Evolutionary conservation across 2,797 vertebrate genomes (phyloP), one percentile per base, ranked within the genome.

Genomic region (Phrynocephalus forsythii): DNA sequence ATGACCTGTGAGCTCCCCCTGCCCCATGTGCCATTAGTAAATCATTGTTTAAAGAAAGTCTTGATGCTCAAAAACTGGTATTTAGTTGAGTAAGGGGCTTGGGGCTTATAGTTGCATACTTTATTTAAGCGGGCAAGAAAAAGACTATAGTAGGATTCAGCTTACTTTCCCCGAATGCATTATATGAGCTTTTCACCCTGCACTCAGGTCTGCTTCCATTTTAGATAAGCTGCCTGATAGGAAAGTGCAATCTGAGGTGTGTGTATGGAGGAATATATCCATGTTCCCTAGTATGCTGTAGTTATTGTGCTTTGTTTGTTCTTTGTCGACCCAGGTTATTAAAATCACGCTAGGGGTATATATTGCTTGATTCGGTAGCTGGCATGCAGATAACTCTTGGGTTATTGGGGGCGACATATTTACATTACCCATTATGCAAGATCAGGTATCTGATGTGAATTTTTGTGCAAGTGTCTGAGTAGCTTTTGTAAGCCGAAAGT

Each of bases 241-340:
- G 82, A 86, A 84, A 89, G 94, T 84, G 92, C 89, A 93, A 92
- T 92, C 93, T 90, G 28, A 66, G 44, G 28, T 48, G 56, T 66
- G 71, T 24, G 8, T 50, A 22, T 30, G 44, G 5, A 78, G 5
- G 15, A 30, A 91, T 92, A 94, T 94, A 94, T 94, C 92, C 91
- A 69, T 92, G 89, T 94, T 94, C 90, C 89, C 91, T 90, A 92
- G 88, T 91, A 90, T 90, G 91, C 88, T 92, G 90, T 91, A 0
- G 1, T 89, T 92, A 92, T 87, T 96, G 93, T 94, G 91, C 90
- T 94, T 90, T 76, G 72, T 92, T 60, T 93, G 92, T 89, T 92
- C 79, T 94, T 93, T 94, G 93, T 92, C 92, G 92, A 91, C 85
- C 93, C 92, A 91, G 83, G 90, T 94, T 95, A 96, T 95, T 95